Base-by-base conservation (phyloP, 2,888 invertebrate genomes). In the Scaptomyza flava region DNA sequence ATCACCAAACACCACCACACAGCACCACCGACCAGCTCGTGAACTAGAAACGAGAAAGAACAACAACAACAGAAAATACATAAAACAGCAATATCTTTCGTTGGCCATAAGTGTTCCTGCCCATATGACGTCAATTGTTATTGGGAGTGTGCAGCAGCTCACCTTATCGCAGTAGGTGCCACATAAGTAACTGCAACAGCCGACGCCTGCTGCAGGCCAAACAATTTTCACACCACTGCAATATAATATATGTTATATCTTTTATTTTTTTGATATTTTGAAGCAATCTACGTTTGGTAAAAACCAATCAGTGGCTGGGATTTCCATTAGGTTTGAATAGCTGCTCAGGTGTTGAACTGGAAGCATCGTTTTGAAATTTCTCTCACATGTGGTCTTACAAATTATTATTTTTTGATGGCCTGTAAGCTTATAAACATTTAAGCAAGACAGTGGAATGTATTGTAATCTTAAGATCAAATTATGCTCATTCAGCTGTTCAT, bases 221-320 rank as follows among this genome's bases (percentile, higher is more conserved):
- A 79, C 76, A 69, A 81, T 84, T 81, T 81, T 81, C 87, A 87
- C 81, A 84, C 81, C 85, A 72, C 59, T 45, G 57, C 74, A 57
- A 62, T 65, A 61, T 38, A 58, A 75, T 52, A 58, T 67, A 56
- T 34, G n/a, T n/a, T n/a, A n/a, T n/a, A n/a, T n/a, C n/a, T 12
- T 23, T 45, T 14, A 14, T 43, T 6, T 50, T 43, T 48, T 31
- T n/a, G 17, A 27, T 38, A 30, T 41, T 53, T 42, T 23, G 45
- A 53, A 53, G 23, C 65, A 66, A 66, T 62, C 50, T 54, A 33
- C 33, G 63, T 33, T 41, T 42, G 42, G 46, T 47, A 69, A 75
- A 77, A 77, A 61, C 76, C 77, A 77, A 77, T 77, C 77, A 81
- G 63, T 77, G 79, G 14, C 43, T 50, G 59, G 67, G 46, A 72